Percentiles rank a stretch among this genome's conserved stretches.
phyloP scores from a whole-genome alignment of 2,113 vertebrate species.

The Dascyllus trimaculatus region DNA sequence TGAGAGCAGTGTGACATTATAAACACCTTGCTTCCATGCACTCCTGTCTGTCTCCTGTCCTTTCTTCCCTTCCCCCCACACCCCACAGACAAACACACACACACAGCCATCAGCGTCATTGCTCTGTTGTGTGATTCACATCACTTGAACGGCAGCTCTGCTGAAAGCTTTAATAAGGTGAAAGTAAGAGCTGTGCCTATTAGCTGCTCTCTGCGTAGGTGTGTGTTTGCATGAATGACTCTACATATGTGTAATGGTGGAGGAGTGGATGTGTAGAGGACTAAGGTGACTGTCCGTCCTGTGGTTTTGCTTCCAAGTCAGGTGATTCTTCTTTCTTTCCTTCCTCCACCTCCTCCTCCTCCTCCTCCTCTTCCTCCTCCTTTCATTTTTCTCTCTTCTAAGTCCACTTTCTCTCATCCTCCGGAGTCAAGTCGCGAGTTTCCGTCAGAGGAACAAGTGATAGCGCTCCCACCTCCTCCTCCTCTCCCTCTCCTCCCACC shows the following conservation, averaged over 20 bases:
- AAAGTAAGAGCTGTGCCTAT: constrained; percentile 72
- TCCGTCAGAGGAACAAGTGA: constrained; percentile 82
- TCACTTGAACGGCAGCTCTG: constrained; percentile 56
- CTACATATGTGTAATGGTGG: not conserved
- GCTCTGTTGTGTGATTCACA: constrained; percentile 64
- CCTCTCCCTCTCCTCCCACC: constrained; percentile 74
- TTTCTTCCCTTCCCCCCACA: not conserved
- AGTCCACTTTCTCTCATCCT: constrained; percentile 68
- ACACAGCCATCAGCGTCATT: constrained; percentile 19
- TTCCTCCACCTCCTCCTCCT: not conserved
- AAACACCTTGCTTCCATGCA: constrained; percentile 22
- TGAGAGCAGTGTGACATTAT: constrained; percentile 39
- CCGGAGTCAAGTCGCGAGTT: constrained; percentile 78
- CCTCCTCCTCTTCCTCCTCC: constrained; percentile 1
- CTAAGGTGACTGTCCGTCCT: constrained; percentile 50
- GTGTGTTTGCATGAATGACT: constrained; percentile 33
- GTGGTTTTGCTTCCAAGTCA: constrained; percentile 53
- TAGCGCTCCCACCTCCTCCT: constrained; percentile 68
- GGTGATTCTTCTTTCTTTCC: constrained; percentile 26
- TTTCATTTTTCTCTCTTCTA: constrained; percentile 26
- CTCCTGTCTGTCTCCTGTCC: constrained; percentile 22
- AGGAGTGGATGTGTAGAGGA: constrained; percentile 21
- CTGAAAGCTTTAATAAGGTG: constrained; percentile 82
- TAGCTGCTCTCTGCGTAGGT: constrained; percentile 33
- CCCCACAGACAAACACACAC: constrained; percentile 6